A percentile compares a stretch with the other conserved stretches of the same genome.
These are phyloP conservation scores for Tinamus major DNA, from an alignment of 2,797 vertebrate genomes.

Conservation along the genomic window DNA sequence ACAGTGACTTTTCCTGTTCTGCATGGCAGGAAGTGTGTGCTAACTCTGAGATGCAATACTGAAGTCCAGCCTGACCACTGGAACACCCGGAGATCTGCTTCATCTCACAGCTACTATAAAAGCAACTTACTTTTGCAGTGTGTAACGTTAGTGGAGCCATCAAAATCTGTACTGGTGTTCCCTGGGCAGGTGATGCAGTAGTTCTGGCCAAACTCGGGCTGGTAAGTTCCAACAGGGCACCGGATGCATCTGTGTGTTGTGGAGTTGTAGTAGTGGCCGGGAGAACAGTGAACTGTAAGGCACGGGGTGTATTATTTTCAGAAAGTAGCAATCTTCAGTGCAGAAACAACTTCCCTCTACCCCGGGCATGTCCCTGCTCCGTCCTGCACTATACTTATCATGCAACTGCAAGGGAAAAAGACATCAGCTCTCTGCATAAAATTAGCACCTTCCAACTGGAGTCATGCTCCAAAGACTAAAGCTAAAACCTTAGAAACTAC, in stretches of 20 bases:
- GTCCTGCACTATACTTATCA: background rate
- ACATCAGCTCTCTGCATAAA: background rate
- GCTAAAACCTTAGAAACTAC: background rate
- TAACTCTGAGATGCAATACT: background rate
- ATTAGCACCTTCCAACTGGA: background rate
- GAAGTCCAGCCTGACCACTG: background rate
- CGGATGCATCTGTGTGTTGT: conserved; percentile 93
- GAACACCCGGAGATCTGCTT: background rate
- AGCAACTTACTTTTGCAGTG: conserved; percentile 94
- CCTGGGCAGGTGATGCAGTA: conserved; percentile 95
- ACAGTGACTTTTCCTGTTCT: background rate
- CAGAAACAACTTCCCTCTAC: background rate
- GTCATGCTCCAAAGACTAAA: background rate
- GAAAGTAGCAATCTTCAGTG: background rate
- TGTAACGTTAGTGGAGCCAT: conserved; percentile 94
- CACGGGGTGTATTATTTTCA: conserved; percentile 1
- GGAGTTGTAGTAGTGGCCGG: conserved; percentile 95
- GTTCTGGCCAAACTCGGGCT: conserved; percentile 95
- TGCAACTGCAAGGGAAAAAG: background rate
- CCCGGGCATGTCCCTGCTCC: background rate
- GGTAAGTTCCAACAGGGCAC: conserved; percentile 91
- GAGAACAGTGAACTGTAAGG: conserved; percentile 92
- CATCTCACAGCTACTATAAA: background rate
- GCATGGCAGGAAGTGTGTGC: background rate
- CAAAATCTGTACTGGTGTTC: conserved; percentile 96